Evolutionary conservation across 2,797 vertebrate genomes (phyloP), one percentile per base, ranked within the genome.

Genomic region (Enteromius anoplus): DNA sequence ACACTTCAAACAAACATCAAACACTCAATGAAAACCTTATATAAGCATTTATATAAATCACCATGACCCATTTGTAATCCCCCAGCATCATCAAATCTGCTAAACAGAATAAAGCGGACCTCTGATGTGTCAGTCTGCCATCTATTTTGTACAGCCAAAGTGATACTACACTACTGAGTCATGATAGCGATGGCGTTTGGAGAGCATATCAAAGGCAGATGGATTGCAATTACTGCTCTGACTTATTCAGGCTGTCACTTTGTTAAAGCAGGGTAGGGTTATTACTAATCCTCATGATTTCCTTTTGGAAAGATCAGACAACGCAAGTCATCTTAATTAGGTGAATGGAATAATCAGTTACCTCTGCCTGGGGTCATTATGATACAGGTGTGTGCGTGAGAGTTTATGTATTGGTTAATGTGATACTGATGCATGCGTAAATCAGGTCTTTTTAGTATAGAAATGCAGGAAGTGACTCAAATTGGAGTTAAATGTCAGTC

Each of bases 261-360:
- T 17, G 9, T 58, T 45, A 77, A 66, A 66, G 75, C 55, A 37
- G 60, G 32, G n/a, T 53, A 79, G 45, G 26, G 75, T 85, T 84
- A 53, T 73, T 58, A 78, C 78, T 84, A 81, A 83, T 84, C 81
- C 62, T 70, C 72, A 34, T 45, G 34, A 78, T 81, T 78, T 81
- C 26, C 21, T 76, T 51, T 70, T 37, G 62, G 12, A 78, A 69
- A 83, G 53, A 83, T 69, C 73, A 79, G 47, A 58, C 62, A 76
- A 51, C 0, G 62, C 47, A 82, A 65, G 29, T 29, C 66, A 83
- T 60, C 58, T 37, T 83, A 77, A 81, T 83, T 62, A 72, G 51
- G 23, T 51, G 66, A 83, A 58, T 80, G 68, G 68, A 72, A 82
- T 75, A 69, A 85, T 85, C 65, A 68, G 75, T 49, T 49, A 2